Evolutionary conservation across 2,888 invertebrate genomes (phyloP), one percentile per base, ranked within the genome.

Genomic region (Cephus rjabovi): DNA sequence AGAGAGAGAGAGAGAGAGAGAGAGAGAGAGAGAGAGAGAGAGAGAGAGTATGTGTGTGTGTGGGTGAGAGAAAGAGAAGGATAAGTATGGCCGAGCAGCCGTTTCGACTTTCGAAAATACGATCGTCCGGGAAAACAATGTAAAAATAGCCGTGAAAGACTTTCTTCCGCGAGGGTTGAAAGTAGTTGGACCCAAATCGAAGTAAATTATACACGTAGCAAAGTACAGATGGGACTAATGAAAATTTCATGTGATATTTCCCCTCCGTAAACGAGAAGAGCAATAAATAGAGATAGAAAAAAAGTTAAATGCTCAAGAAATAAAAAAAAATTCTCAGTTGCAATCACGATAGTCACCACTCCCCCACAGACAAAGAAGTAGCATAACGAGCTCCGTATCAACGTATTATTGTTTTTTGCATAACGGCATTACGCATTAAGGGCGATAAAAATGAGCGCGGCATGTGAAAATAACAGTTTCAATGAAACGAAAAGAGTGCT

Each of bases 371-470:
- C 30, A 30, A 30, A 70, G 15, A 30, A 30, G 31, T 70, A 30
- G 31, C 70, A 6, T 23, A 40, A 40, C 40, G 40, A 40, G 40
- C n/a, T 23, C 12, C 74, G 74, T 75, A 69, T 74, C 35, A 9
- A 40, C 75, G 77, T 78, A 70, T 84, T 83, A 82, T 82, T 82
- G 77, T 87, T 88, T 86, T 88, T 87, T 87, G 87, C 88, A 84
- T 88, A 88, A 89, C 85, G 81, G 80, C 84, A 82, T 88, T 87
- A 88, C 82, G 86, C 85, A 85, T 83, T 86, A 86, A 85, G 83
- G 83, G 81, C 82, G 87, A 89, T 86, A 87, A 87, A 89, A 81
- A 79, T 75, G 75, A 75, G 30, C 68, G 40, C 31, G 73, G 73
- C 34, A 78, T 74, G 23, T 15, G 74, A 77, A 73, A 56, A 74